Conservation (phyloP, 92 coral and sea anemone genomes). For the Phymanthus crucifer region DNA sequence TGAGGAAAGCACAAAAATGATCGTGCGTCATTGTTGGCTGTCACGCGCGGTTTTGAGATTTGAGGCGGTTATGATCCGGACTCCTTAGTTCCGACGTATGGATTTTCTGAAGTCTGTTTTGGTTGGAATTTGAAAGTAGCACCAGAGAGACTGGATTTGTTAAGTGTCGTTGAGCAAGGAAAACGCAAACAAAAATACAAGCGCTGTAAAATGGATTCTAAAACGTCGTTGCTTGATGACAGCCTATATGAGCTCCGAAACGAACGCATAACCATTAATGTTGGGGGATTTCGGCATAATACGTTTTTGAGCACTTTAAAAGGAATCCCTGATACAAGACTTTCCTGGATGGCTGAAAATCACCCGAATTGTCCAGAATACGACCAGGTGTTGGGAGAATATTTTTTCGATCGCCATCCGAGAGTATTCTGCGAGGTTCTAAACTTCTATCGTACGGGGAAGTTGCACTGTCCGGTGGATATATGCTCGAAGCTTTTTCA, state of each 20-base stretch:
- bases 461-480: slow-evolving; percentile 93
- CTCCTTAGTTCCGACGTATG: background rate
- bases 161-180: background rate
- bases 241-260: slow-evolving; percentile 56
- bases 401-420: slow-evolving; percentile 94
- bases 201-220: slow-evolving; percentile 30
- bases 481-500: slow-evolving; percentile 80
- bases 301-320: slow-evolving; percentile 81
- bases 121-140: background rate
- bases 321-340: slow-evolving; percentile 86
- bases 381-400: slow-evolving; percentile 80
- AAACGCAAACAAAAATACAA: background rate
- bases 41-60: background rate
- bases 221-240: slow-evolving; percentile 24
- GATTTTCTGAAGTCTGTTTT: background rate
- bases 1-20: background rate
- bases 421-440: slow-evolving; percentile 88
- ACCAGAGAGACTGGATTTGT: background rate
- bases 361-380: slow-evolving; percentile 90
- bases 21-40: background rate
- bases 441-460: slow-evolving; percentile 93
- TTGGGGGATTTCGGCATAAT: slow-evolving; percentile 88
- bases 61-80: background rate
- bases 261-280: slow-evolving; percentile 80
- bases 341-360: slow-evolving; percentile 93